Evolutionary conservation across 2,797 vertebrate genomes (phyloP), one percentile per base, ranked within the genome.

Genomic region (Sebastolobus altivelis): DNA sequence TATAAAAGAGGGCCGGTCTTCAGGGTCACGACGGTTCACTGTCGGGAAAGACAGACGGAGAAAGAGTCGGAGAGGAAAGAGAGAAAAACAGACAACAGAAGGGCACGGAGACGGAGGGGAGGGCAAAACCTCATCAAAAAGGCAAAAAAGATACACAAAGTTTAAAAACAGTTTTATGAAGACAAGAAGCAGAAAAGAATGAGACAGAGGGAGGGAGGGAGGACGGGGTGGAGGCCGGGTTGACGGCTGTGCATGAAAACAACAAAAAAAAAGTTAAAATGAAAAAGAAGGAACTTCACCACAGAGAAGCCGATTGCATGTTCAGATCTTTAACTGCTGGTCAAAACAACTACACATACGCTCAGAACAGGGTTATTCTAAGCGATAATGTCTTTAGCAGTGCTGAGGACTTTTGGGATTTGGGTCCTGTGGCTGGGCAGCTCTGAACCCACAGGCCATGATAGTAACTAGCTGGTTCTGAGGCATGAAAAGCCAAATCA

Each of bases 311-410:
- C 78, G 84, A 90, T 89, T 88, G 90, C 86, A 91, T 83, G 90
- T 91, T 52, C 65, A 52, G 66, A 68, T 91, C 90, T 92, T 87
- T 87, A 93, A 91, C 84, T 83, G 72, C 75, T 84, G 91, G 86
- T 90, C 90, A 92, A 92, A 93, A 92, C 90, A 93, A 76, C 84
- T 79, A 71, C 80, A 79, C 65, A 84, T 71, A 66, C 78, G 74
- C 69, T 75, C 62, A 54, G 68, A 77, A 69, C 72, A 16, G 83
- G 77, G 89, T 91, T 94, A 93, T 94, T 94, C 92, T 92, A n/a
- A 90, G 93, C 72, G 49, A 87, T 94, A 92, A 94, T 93, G 93
- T 90, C 89, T 94, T 93, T 91, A 89, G 76, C 93, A 93, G 92
- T 25, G 12, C 63, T 16, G 76, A 84, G 87, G 83, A 86, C 80